Evolutionary conservation across 2,888 invertebrate species (phyloP).

Genomic region (Disparrhopalites patrizii): DNA sequence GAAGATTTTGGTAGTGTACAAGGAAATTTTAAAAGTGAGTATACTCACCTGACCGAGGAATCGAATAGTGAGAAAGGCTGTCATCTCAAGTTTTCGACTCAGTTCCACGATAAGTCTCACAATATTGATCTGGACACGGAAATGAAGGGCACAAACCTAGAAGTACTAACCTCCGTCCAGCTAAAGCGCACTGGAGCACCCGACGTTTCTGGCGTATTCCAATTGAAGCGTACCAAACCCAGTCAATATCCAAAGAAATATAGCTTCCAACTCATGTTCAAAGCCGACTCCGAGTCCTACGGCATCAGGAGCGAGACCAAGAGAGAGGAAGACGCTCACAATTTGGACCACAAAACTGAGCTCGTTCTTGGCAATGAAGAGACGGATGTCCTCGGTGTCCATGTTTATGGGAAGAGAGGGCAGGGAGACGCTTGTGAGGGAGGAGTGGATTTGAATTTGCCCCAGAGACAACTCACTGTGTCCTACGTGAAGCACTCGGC

Average conservation of each 20-base stretch:
- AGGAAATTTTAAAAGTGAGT: constrained; percentile 15
- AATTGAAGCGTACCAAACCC: background rate
- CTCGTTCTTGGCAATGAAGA: constrained; percentile 12
- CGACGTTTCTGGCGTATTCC: background rate
- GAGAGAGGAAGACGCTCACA: background rate
- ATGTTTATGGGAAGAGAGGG: constrained; percentile 5
- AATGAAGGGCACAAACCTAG: background rate
- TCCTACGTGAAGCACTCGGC: background rate
- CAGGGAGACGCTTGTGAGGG: constrained; percentile 1
- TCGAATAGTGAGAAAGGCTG: background rate
- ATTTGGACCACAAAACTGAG: constrained; percentile 6
- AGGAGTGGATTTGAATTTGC: constrained; percentile 13
- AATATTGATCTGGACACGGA: background rate
- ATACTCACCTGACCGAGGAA: background rate
- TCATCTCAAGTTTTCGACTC: background rate
- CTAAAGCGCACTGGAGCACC: background rate
- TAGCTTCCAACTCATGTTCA: background rate
- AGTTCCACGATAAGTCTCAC: background rate
- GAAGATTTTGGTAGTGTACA: background rate
- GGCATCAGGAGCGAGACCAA: constrained; percentile 2
- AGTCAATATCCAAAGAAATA: background rate
- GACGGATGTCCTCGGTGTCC: background rate
- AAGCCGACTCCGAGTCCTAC: background rate
- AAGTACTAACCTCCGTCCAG: background rate
- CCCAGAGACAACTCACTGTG: constrained; percentile 3